Base-by-base conservation (phyloP, 2,113 vertebrate genomes). In the Vombatus ursinus region DNA sequence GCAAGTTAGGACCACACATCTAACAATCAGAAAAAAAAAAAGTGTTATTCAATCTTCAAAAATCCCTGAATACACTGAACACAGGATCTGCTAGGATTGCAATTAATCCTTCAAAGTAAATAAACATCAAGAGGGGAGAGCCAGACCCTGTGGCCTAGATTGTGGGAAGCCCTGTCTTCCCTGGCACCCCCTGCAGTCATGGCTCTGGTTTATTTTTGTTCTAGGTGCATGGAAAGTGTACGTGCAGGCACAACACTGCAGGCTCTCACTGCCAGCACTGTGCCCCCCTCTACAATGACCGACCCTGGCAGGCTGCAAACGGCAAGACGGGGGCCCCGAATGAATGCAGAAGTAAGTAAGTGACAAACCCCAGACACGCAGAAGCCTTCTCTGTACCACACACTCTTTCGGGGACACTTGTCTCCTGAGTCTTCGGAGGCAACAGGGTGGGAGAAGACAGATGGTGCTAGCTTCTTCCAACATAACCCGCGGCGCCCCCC, bases 231-330 rank as follows among this genome's bases (percentile, higher is more conserved):
- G 99, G 99, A 94, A 99, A 99, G 96, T 99, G 99, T 97, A 99
- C 99, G 97, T 99, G 99, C 98, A 99, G 99, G 97, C 99, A 99
- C 98, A 99, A 99, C 98, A 99, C 99, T 0, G 99, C 99, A 77
- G 99, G 99, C 92, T 98, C 98, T 93, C 99, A 99, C 98, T 99
- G 99, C 97, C 99, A 99, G 96, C 98, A 96, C 53, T 99, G 99
- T 0, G 98, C 99, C 89, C 98, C 99, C 0, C 98, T 99, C 92
- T 99, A 99, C 98, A 99, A 99, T 0, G 99, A 99, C 98, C 99
- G 98, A 49, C 99, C 99, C 0, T 99, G 99, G 99, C 99, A 99
- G 98, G 98, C 99, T n/a, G 99, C 99, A 0, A 98, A 99, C 0
- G 99, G 99, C 89, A 98, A 99, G 96, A 99, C 99, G 0, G 99